phyloP scores from a whole-genome alignment of 2,888 invertebrate species.

The Agonopterix subpropinquella region DNA sequence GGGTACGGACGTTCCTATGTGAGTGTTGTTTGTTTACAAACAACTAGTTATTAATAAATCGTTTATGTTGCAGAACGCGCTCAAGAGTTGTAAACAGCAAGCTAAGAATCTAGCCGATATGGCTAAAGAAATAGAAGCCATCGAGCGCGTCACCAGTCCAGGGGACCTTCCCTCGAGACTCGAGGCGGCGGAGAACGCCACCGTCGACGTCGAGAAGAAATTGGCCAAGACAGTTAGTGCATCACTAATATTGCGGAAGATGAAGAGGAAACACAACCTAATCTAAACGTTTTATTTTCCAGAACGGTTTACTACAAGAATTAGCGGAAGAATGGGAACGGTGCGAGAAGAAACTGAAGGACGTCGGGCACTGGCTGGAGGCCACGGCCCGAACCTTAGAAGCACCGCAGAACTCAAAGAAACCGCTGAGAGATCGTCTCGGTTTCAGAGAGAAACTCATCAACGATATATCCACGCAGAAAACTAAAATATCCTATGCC shows the following conservation, averaged over 20 bases:
- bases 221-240: slow-evolving; percentile 87
- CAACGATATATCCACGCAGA: slow-evolving; percentile 91
- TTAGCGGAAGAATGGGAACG: slow-evolving; percentile 97
- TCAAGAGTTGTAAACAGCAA: slow-evolving; percentile 92
- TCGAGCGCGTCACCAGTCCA: slow-evolving; percentile 88
- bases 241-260: not conserved
- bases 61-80: slow-evolving; percentile 79
- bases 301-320: slow-evolving; percentile 93
- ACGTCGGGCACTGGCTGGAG: slow-evolving; percentile 92
- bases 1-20: slow-evolving; percentile 66
- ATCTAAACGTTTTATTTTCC: slow-evolving; percentile 33
- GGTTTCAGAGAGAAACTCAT: slow-evolving; percentile 90
- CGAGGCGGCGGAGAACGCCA: slow-evolving; percentile 90
- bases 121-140: slow-evolving; percentile 91
- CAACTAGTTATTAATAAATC: not conserved
- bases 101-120: slow-evolving; percentile 93
- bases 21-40: not conserved
- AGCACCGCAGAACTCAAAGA: slow-evolving; percentile 88
- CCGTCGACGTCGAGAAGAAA: slow-evolving; percentile 88
- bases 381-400: slow-evolving; percentile 87
- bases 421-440: slow-evolving; percentile 90
- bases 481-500: slow-evolving; percentile 91
- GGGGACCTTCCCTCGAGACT: slow-evolving; percentile 91
- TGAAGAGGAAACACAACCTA: not conserved
- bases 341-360: slow-evolving; percentile 94